These are phyloP conservation scores for Hypotaenidia philippensis DNA, from an alignment of 2,797 vertebrate species.

Conservation along the genomic window DNA sequence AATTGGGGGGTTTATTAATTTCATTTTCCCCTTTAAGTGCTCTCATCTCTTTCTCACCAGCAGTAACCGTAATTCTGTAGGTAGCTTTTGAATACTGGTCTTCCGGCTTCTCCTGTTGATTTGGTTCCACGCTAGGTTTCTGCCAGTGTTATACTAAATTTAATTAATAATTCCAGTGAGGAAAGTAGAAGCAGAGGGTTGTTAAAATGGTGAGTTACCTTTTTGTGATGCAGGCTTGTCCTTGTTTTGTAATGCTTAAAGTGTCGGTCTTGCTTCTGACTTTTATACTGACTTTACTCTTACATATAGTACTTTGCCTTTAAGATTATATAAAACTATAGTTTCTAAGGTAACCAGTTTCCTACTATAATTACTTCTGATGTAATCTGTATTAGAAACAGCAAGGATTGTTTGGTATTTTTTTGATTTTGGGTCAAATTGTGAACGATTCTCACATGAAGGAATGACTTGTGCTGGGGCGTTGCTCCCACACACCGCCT, in stretches of 20 bases:
- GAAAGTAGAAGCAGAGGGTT: not conserved
- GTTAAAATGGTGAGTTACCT: not conserved
- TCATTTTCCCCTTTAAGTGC: not conserved
- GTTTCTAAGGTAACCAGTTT: not conserved
- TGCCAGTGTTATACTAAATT: not conserved
- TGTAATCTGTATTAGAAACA: not conserved
- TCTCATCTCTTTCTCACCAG: not conserved
- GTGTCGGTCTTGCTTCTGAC: not conserved
- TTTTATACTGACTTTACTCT: not conserved
- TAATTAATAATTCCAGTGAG: not conserved
- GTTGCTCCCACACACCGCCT: not conserved
- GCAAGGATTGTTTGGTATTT: fast-evolving
- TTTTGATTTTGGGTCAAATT: not conserved
- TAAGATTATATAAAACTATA: not conserved
- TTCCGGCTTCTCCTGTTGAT: not conserved
- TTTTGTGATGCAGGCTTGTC: not conserved
- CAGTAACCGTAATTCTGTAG: not conserved
- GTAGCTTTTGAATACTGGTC: not conserved
- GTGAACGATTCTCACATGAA: not conserved
- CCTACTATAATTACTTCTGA: not conserved
- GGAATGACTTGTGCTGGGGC: not conserved
- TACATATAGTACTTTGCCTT: not conserved
- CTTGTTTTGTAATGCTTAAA: not conserved
- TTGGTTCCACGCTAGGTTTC: not conserved
- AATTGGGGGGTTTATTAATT: not conserved